Conservation (phyloP, 2,888 invertebrate species). For the Paralinhomoeus sp. region DNA sequence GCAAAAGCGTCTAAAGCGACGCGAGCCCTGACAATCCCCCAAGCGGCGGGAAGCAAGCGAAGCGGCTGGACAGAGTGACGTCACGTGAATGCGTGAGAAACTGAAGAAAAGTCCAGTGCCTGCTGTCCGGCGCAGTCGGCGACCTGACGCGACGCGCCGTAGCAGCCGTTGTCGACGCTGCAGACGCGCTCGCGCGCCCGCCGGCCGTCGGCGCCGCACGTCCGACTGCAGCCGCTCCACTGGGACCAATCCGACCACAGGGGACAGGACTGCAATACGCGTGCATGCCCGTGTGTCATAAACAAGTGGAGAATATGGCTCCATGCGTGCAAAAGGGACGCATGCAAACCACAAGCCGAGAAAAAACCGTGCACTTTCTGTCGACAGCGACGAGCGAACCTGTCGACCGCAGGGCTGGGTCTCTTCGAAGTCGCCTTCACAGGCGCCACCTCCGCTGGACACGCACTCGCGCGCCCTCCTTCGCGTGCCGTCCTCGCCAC, state of each 20-base stretch:
- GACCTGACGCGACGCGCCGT: background rate
- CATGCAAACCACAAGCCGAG: background rate
- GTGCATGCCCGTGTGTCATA: background rate
- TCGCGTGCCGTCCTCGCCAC: background rate
- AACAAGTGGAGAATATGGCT: background rate
- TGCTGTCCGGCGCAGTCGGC: too few relatives aligned
- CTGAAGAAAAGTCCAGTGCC: too few relatives aligned
- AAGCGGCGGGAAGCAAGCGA: too few relatives aligned
- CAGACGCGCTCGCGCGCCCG: background rate
- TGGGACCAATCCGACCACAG: background rate
- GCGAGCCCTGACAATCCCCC: too few relatives aligned
- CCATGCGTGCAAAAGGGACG: background rate
- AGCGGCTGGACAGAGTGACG: too few relatives aligned
- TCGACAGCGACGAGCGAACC: background rate
- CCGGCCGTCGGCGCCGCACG: background rate
- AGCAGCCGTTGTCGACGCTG: background rate
- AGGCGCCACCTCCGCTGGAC: background rate
- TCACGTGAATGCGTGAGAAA: too few relatives aligned
- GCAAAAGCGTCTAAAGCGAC: too few relatives aligned
- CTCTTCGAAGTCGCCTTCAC: background rate
- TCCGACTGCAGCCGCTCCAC: background rate
- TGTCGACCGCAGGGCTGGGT: constrained; percentile 6
- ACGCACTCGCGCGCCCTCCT: too few relatives aligned
- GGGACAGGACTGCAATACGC: background rate
- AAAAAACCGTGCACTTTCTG: background rate